phyloP scores from a whole-genome alignment of 2,888 invertebrate genomes.

The Drosophila mimetica region DNA sequence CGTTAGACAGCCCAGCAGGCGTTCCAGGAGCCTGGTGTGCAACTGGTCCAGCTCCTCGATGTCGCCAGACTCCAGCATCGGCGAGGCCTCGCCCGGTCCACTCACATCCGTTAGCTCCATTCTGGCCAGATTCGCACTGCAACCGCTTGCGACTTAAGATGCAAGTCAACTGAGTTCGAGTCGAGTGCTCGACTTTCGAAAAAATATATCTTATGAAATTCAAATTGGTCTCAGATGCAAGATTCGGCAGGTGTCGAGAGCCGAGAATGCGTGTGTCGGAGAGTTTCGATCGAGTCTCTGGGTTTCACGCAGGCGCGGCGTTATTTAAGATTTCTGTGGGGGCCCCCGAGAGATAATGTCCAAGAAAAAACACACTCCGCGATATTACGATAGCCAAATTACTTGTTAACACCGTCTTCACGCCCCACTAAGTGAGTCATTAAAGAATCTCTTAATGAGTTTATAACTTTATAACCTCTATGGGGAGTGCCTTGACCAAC shows the following conservation, averaged over 20 bases:
- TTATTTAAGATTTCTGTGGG: slow-evolving; percentile 13
- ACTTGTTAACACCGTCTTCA: slow-evolving; percentile 28
- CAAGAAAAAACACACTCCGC: slow-evolving; percentile 28
- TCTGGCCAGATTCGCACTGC: slow-evolving; percentile 26
- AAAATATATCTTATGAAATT: slow-evolving; percentile 41
- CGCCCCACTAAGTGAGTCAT: slow-evolving; percentile 22
- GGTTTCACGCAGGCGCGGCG: slow-evolving; percentile 36
- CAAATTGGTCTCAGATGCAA: slow-evolving; percentile 57
- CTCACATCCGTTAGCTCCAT: slow-evolving; percentile 48
- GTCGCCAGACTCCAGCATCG: slow-evolving; percentile 51
- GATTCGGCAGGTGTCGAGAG: slow-evolving; percentile 27
- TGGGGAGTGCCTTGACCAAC: slow-evolving; percentile 34
- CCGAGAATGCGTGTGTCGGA: slow-evolving; percentile 22
- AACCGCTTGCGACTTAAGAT: slow-evolving; percentile 60
- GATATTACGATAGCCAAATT: slow-evolving; percentile 34
- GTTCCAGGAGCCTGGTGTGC: slow-evolving; percentile 68
- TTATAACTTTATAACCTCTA: slow-evolving; percentile 14
- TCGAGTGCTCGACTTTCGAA: slow-evolving; percentile 51
- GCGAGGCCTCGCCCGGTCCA: slow-evolving; percentile 54
- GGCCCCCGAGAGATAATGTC: slow-evolving; percentile 44
- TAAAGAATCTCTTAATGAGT: slow-evolving; percentile 24
- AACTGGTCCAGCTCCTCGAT: slow-evolving; percentile 62
- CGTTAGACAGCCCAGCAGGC: slow-evolving; percentile 86
- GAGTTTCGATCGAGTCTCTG: slow-evolving; percentile 16
- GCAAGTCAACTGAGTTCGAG: slow-evolving; percentile 64